Conservation (phyloP, 1,140 invertebrate species). For the Thalassaphorura encarpata region DNA sequence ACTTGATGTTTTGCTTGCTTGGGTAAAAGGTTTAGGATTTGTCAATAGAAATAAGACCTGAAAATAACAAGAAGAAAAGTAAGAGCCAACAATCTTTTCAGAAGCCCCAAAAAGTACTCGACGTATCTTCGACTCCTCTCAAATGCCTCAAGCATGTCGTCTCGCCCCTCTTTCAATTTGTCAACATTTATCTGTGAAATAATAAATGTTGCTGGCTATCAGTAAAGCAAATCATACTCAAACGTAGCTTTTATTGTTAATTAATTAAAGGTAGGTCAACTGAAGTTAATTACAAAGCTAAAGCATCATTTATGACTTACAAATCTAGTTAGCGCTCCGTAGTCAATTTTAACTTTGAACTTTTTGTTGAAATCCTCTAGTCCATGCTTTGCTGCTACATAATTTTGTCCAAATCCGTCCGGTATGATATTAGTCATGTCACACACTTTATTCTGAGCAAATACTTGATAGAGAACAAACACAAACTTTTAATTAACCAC, state of each 20-base stretch:
- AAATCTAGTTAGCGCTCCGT: conserved; percentile 13
- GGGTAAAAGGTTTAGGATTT: no score
- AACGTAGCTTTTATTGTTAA: no score
- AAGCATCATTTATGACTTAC: conserved; percentile 6
- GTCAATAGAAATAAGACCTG: conserved; percentile 16
- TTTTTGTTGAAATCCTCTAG: conserved; percentile 15
- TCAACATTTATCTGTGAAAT: conserved; percentile 17
- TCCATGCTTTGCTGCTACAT: conserved; percentile 16
- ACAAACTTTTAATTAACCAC: background rate
- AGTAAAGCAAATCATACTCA: no score
- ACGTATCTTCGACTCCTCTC: conserved; percentile 2
- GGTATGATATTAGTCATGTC: conserved; percentile 7
- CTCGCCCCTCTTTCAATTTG: conserved; percentile 7
- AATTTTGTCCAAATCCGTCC: conserved; percentile 23
- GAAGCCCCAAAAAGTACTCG: conserved; percentile 9
- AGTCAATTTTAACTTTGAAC: conserved; percentile 14
- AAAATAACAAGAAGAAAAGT: conserved; percentile 22
- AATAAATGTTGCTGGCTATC: no score
- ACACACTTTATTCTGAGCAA: conserved; percentile 18
- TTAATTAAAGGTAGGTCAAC: no score
- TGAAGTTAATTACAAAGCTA: background rate
- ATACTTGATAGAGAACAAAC: conserved; percentile 1
- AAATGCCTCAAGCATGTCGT: conserved; percentile 11
- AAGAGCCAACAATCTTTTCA: conserved; percentile 16
- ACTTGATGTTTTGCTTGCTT: no score